phyloP scores from a whole-genome alignment of 2,113 vertebrate species.

The Sphaerodactylus townsendi region DNA sequence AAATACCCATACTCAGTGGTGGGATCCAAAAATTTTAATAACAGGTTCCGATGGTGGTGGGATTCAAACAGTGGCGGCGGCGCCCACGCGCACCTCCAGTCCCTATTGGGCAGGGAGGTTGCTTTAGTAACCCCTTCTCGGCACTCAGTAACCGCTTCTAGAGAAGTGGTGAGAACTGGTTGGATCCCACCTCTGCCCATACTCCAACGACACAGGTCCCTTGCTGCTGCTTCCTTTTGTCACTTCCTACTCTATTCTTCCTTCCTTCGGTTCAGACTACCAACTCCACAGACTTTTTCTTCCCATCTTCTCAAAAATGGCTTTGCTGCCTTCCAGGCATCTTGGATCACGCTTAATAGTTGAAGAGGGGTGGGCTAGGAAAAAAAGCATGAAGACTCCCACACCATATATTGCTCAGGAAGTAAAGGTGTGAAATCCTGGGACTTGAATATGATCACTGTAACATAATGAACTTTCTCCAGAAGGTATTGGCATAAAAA shows the following conservation, averaged over 20 bases:
- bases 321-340: neutral
- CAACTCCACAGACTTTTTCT: neutral
- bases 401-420: neutral
- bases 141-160: no score
- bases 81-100: no score
- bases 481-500: no score
- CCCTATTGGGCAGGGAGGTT: no score
- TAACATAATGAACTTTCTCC: neutral
- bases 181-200: no score
- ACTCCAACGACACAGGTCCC: neutral
- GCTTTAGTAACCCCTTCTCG: no score
- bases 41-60: no score
- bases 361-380: neutral
- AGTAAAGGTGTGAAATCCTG: neutral
- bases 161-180: no score
- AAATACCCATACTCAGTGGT: neutral
- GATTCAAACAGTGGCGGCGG: no score
- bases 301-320: no score
- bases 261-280: neutral
- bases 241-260: neutral
- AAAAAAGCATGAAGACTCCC: neutral
- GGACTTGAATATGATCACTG: neutral
- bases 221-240: neutral
- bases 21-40: no score
- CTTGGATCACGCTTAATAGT: neutral